Evolutionary conservation across 2,888 invertebrate species (phyloP), one percentile per base, ranked within the genome.

Genomic region (Tigriopus californicus): DNA sequence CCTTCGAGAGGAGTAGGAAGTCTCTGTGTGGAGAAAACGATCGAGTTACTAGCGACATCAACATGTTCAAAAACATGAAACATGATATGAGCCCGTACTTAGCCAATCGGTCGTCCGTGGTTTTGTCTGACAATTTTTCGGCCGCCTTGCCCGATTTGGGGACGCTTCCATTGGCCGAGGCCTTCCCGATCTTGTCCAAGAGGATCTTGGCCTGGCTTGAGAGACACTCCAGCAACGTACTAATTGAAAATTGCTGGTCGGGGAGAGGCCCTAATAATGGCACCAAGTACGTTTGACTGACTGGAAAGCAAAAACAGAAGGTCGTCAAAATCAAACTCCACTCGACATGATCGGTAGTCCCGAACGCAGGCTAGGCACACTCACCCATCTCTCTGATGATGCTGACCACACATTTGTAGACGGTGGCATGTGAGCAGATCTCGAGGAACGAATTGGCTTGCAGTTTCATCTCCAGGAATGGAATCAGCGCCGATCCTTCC

Each of bases 381-480:
- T 41, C 11, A 53, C 54, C 61, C 22, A 64, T 48, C 48, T 62
- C 62, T 22, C 56, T 53, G 22, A 64, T 63, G 22, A 64, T 63
- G 53, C 62, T 62, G 12, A 64, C 60, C 11, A 64, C 58, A 59
- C 61, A 61, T 22, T 60, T 57, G 53, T 64, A 64, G 13, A 69
- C 70, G 46, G 65, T 62, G 47, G 67, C 67, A 61, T 69, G 70
- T 58, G 67, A 65, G 61, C 68, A 66, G 25, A 70, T 69, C 63
- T 70, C 70, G n/a, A 70, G 64, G 60, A 70, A 68, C 1, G 69
- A 67, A 62, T 69, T 68, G 12, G 67, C 67, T 54, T 64, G 65
- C 60, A 68, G 57, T 60, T 68, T 51, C 12, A 41, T 42, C 59
- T 69, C 69, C 44, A 68, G 62, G 59, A 66, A 69, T 22, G 69